Evolutionary conservation across 2,888 invertebrate genomes (phyloP).

Genomic region (Trachelus tabidus): DNA sequence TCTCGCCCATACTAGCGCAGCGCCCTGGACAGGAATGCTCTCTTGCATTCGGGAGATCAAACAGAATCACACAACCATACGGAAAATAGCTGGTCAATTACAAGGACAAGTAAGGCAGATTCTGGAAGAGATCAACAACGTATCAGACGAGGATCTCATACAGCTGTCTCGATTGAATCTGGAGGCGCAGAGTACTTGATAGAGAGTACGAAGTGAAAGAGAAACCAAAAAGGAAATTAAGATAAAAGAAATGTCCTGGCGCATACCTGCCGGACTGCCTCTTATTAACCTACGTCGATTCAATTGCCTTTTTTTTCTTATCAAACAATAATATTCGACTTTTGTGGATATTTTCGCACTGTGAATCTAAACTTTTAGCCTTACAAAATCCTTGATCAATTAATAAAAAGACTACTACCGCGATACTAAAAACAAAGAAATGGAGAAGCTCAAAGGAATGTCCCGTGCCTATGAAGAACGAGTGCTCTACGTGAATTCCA

Average conservation of each 20-base stretch:
- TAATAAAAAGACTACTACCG: not conserved
- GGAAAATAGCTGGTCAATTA: constrained; percentile 54
- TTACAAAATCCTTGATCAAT: not conserved
- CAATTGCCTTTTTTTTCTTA: not conserved
- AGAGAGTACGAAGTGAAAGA: not conserved
- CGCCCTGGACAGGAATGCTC: constrained; percentile 54
- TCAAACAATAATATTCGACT: not conserved
- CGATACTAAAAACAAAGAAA: not conserved
- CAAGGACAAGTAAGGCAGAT: constrained; percentile 50
- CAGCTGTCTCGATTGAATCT: constrained; percentile 49
- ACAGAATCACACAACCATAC: constrained; percentile 50
- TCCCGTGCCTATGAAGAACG: not conserved
- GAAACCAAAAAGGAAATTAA: not conserved
- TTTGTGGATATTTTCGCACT: not conserved
- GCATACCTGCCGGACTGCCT: not conserved
- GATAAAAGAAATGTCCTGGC: not conserved
- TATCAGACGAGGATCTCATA: constrained; percentile 43
- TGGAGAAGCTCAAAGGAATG: not conserved
- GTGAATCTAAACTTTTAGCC: not conserved
- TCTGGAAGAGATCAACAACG: constrained; percentile 47
- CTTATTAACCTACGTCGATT: not conserved
- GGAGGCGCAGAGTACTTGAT: constrained; percentile 55
- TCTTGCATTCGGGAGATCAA: constrained; percentile 54
- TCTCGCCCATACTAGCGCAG: constrained; percentile 50
- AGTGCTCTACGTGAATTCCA: not conserved